Evolutionary conservation across 2,888 invertebrate genomes (phyloP).

Genomic region (Strigamia maritima): DNA sequence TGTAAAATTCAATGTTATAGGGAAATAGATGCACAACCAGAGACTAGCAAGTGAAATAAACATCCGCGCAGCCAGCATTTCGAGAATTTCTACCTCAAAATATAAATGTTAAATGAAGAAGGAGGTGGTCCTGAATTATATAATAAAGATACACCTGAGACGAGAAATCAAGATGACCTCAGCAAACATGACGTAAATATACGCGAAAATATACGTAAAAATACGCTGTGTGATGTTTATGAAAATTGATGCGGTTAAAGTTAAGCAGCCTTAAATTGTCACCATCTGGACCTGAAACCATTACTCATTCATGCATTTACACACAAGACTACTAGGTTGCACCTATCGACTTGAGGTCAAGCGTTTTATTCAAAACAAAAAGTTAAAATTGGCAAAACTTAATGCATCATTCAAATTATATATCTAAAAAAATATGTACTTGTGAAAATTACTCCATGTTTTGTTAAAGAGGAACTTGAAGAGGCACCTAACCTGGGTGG

Average conservation of each 20-base stretch:
- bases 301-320: neutral
- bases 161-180: neutral
- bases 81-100: neutral
- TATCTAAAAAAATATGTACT: neutral
- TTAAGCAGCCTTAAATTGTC: neutral
- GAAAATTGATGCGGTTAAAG: neutral
- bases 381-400: neutral
- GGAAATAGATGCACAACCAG: neutral
- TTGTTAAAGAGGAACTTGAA: conserved; percentile 15
- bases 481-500: neutral
- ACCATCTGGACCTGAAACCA: neutral
- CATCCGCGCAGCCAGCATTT: neutral
- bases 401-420: neutral
- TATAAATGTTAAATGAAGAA: neutral
- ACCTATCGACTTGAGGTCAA: neutral
- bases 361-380: neutral
- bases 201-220: neutral
- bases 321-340: neutral
- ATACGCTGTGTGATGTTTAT: neutral
- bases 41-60: neutral
- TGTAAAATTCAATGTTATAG: neutral
- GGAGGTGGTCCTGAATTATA: neutral
- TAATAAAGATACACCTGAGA: neutral
- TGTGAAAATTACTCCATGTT: neutral
- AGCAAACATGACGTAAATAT: neutral